These are phyloP conservation scores for Anthophora plumipes DNA, from an alignment of 2,888 invertebrate genomes.

Conservation along the genomic window DNA sequence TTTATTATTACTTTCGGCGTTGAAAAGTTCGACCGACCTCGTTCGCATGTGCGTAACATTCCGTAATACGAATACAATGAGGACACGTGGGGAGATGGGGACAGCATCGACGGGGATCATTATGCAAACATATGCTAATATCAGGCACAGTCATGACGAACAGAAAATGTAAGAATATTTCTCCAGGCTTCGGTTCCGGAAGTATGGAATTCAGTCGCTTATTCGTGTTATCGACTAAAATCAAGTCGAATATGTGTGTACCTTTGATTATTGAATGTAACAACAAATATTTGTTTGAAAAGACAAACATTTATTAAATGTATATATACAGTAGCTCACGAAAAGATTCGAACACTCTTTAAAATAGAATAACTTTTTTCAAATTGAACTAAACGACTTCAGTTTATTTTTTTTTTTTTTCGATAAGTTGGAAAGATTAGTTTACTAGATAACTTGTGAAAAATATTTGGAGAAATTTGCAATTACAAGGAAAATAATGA, in stretches of 20 bases:
- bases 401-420: no score
- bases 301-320: no score
- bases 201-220: not conserved
- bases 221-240: not conserved
- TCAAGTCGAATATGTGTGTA: not conserved
- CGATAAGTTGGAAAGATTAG: no score
- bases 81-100: slow-evolving; percentile 13
- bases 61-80: slow-evolving; percentile 29
- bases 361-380: no score
- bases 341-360: no score
- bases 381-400: no score
- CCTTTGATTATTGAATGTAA: not conserved
- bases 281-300: no score
- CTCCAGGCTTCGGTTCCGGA: slow-evolving; percentile 4
- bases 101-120: slow-evolving; percentile 18
- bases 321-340: no score
- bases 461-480: no score
- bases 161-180: slow-evolving; percentile 45
- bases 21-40: slow-evolving; percentile 18
- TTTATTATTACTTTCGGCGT: slow-evolving; percentile 35
- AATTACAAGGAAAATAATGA: no score
- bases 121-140: slow-evolving; percentile 54
- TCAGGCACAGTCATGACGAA: slow-evolving; percentile 14
- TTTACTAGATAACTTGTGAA: no score
- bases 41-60: slow-evolving; percentile 26